Base-by-base conservation (phyloP, 2,113 vertebrate genomes). In the Forbesichthys papilliferus region DNA sequence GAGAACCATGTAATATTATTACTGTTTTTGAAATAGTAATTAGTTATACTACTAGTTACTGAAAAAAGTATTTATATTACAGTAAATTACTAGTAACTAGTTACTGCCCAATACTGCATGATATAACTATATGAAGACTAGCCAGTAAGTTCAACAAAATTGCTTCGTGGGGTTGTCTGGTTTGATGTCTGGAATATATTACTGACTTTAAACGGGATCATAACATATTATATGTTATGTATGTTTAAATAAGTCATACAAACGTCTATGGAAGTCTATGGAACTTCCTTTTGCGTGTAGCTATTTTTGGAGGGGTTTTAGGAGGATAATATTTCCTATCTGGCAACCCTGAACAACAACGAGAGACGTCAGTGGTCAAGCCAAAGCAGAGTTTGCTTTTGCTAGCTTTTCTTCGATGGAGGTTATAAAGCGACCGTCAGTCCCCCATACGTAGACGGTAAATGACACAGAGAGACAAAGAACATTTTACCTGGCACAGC, bases 331-430 rank as follows among this genome's bases (percentile, higher is more conserved):
- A 3, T 6, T 5, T 0, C 4, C 16, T 53, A 77, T 68, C 65
- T 87, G 87, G 86, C 87, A 64, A 11, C 69, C 74, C 46, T 0
- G 14, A 11, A 0, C 27, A 56, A 60, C 55, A 27, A 27, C 27
- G 27, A 27, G 48, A 82, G 68, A 81, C 87, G 85, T 89, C 86
- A 90, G 80, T 69, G 71, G 67, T 88, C 1, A 3, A 3, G 27
- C 27, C 27, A 79, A 87, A 83, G 83, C 80, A 76, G 66, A 80
- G 56, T 77, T 77, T 61, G 53, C 16, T 46, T 5, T 51, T 73
- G 74, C 55, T 78, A 87, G 87, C 82, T 83, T 81, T 86, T 87
- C 79, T 86, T 81, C 71, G 34, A n/a, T 48, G 42, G 47, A 20
- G 61, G 27, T 11, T 55, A 67, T 70, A 8, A 11, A 65, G 9